Conservation (phyloP, 1,140 invertebrate species). For the Halictus rubicundus region DNA sequence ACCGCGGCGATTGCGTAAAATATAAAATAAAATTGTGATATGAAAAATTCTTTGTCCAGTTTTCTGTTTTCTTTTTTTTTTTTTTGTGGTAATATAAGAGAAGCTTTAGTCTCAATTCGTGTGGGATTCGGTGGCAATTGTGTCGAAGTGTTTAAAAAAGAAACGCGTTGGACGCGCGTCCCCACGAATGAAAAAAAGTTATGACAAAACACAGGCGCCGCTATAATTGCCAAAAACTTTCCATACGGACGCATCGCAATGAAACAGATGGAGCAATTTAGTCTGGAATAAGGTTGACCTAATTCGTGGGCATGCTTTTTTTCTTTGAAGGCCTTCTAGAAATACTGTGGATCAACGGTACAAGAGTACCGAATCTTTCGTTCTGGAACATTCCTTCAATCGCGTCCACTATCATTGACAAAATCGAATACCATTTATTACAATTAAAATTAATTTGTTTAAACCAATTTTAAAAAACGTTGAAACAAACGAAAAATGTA, state of each 20-base stretch:
- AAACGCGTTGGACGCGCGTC: neutral
- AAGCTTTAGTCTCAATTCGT: too few species aligned
- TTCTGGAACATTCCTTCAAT: neutral
- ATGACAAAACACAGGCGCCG: slow-evolving; percentile 20
- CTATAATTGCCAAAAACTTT: slow-evolving; percentile 47
- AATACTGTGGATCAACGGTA: neutral
- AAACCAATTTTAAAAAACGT: too few species aligned
- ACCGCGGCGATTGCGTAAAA: too few species aligned
- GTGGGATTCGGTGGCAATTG: neutral
- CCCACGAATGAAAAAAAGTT: neutral
- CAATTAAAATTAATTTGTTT: too few species aligned
- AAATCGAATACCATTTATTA: neutral
- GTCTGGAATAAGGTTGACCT: slow-evolving; percentile 26
- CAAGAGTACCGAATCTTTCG: neutral
- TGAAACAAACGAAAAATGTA: too few species aligned
- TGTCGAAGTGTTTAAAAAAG: neutral
- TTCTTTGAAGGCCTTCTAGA: slow-evolving; percentile 31
- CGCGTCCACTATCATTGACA: neutral
- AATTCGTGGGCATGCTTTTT: slow-evolving; percentile 30
- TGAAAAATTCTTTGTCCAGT: too few species aligned
- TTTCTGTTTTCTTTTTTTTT: too few species aligned
- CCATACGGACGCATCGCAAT: slow-evolving; percentile 12
- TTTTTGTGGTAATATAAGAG: too few species aligned
- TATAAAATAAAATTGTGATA: too few species aligned
- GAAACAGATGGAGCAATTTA: slow-evolving; percentile 38